Conservation (phyloP, 2,113 vertebrate genomes). For the Desmodus rotundus region DNA sequence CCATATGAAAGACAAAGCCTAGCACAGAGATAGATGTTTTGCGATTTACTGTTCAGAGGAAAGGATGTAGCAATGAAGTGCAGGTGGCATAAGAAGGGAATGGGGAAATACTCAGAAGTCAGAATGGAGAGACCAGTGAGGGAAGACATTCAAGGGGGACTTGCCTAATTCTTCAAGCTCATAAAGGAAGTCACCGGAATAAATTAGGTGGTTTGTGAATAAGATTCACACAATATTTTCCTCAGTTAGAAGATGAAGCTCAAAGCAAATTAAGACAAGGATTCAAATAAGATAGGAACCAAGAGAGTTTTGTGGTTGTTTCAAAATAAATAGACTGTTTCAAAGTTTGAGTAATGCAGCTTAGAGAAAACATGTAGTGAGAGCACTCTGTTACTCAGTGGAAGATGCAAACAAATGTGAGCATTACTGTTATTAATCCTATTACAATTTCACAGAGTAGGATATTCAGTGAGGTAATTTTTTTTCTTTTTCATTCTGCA, state of each 20-base stretch:
- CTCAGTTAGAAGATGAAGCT: neutral
- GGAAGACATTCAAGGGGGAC: neutral
- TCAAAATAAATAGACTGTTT: neutral
- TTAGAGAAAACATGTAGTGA: neutral
- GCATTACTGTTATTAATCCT: neutral
- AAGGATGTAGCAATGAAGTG: neutral
- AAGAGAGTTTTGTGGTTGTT: neutral
- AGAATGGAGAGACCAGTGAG: neutral
- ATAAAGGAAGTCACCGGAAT: neutral
- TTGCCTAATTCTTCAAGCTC: neutral
- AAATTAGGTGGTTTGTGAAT: neutral
- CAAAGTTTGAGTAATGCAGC: neutral
- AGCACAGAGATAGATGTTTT: neutral
- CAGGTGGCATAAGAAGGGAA: neutral
- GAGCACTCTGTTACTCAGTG: neutral
- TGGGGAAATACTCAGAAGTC: neutral
- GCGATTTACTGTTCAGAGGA: neutral
- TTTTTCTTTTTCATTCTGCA: neutral
- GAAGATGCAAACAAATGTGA: neutral
- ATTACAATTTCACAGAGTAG: neutral
- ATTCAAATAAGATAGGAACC: neutral
- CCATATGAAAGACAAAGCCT: conserved; percentile 8
- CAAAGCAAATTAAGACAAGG: neutral
- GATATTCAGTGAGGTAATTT: neutral
- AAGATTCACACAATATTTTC: neutral